A percentile compares a stretch with the other conserved stretches of the same genome.
These are phyloP conservation scores for Leucophenga montana DNA, from an alignment of 2,888 invertebrate genomes.

Conservation along the genomic window DNA sequence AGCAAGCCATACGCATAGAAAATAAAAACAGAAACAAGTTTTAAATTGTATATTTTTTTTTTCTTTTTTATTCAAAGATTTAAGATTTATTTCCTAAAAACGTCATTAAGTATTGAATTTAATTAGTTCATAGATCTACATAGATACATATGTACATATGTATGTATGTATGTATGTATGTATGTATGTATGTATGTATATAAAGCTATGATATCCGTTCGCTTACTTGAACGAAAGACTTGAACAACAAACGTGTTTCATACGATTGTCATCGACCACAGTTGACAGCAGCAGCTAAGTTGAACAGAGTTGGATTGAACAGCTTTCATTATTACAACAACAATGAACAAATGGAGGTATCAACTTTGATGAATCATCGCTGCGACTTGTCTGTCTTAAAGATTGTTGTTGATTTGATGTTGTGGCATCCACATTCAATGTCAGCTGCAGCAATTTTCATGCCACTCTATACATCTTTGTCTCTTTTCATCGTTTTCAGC, in stretches of 20 bases:
- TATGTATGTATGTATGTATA: background rate
- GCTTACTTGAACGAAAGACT: slow-evolving; percentile 23
- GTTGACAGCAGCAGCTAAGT: slow-evolving; percentile 8
- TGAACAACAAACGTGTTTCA: slow-evolving; percentile 28
- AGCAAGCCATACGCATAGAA: slow-evolving; percentile 7
- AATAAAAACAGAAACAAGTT: slow-evolving; percentile 19
- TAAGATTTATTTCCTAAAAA: slow-evolving; percentile 31
- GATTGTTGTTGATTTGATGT: slow-evolving; percentile 4
- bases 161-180: background rate
- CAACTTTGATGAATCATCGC: slow-evolving; percentile 25
- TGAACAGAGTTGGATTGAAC: background rate
- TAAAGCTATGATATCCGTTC: background rate
- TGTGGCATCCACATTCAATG: slow-evolving; percentile 19
- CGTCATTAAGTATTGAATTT: slow-evolving; percentile 28
- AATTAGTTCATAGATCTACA: slow-evolving; percentile 30
- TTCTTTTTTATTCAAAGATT: background rate
- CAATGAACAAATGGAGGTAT: background rate
- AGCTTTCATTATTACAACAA: slow-evolving; percentile 24
- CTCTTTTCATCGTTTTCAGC: too few species aligned
- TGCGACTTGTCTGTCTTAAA: background rate
- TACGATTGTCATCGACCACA: background rate
- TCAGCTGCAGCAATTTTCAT: slow-evolving; percentile 18
- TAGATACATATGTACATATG: background rate
- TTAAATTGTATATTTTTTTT: background rate
- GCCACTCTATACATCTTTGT: background rate